Evolutionary conservation across 1,140 invertebrate genomes (phyloP).

Genomic region (Elysia chlorotica): DNA sequence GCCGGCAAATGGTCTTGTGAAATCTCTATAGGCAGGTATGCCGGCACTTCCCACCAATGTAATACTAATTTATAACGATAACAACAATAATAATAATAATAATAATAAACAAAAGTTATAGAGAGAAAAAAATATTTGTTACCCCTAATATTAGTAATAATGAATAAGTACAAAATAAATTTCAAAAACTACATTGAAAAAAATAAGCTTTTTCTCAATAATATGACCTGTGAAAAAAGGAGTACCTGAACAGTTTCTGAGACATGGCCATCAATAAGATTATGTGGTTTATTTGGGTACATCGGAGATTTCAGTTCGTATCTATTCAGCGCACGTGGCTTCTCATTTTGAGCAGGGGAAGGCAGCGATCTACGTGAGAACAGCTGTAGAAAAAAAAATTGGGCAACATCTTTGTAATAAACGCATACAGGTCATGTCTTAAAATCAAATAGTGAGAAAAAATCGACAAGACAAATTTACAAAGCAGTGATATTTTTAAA

Average conservation of each 20-base stretch:
- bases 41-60: no score
- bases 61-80: neutral
- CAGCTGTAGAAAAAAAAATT: no score
- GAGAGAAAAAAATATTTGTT: neutral
- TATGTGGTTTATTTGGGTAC: slow-evolving; percentile 32
- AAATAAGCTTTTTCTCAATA: no score
- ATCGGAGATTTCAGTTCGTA: slow-evolving; percentile 32
- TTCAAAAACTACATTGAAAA: neutral
- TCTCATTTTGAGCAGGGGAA: neutral
- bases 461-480: no score
- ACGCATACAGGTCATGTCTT: no score
- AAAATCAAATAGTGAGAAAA: no score
- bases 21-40: no score
- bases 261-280: slow-evolving; percentile 36
- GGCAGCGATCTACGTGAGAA: no score
- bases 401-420: no score
- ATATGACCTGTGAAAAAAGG: no score
- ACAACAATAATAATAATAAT: neutral
- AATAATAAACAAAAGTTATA: neutral
- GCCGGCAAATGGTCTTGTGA: no score
- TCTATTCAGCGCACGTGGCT: slow-evolving; percentile 19
- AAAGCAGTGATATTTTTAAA: no score
- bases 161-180: neutral
- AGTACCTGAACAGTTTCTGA: slow-evolving; percentile 37
- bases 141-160: neutral